phyloP scores from a whole-genome alignment of 2,113 vertebrate species.

The Scopus umbretta region DNA sequence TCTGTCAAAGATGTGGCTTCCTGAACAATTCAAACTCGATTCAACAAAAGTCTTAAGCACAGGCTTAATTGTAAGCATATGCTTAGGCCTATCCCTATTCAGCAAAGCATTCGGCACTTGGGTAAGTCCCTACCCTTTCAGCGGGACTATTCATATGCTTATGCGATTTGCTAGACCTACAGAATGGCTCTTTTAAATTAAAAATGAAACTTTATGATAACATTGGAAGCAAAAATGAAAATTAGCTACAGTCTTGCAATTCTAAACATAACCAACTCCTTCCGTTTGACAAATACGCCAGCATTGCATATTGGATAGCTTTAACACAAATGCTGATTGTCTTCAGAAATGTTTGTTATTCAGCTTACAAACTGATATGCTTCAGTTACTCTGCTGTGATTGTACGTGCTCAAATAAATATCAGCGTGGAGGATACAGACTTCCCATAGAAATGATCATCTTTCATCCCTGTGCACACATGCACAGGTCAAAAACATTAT shows the following conservation, averaged over 20 bases:
- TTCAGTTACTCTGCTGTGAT: constrained; percentile 34
- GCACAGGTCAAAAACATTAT: not conserved
- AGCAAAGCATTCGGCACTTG: constrained; percentile 4
- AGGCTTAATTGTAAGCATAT: constrained; percentile 58
- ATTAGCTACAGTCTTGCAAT: constrained; percentile 8
- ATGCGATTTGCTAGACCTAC: constrained; percentile 28
- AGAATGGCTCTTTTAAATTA: constrained; percentile 20
- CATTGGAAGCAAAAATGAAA: constrained; percentile 29
- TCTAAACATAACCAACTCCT: constrained; percentile 21
- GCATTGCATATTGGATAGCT: not conserved
- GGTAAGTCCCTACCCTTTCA: constrained; percentile 2
- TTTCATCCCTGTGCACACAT: not conserved
- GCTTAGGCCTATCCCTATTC: constrained; percentile 17
- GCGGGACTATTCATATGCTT: constrained; percentile 34
- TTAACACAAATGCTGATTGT: constrained; percentile 55
- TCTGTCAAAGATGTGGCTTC: constrained; percentile 10
- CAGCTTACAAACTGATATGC: not conserved
- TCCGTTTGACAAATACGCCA: not conserved
- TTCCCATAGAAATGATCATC: not conserved
- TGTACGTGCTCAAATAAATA: constrained; percentile 57
- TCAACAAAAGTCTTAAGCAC: constrained; percentile 34
- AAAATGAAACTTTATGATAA: constrained; percentile 25
- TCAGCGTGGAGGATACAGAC: not conserved
- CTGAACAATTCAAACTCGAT: constrained; percentile 18
- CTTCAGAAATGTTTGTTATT: not conserved